Conservation (phyloP, 2,113 vertebrate genomes). For the Callionymus lyra region DNA sequence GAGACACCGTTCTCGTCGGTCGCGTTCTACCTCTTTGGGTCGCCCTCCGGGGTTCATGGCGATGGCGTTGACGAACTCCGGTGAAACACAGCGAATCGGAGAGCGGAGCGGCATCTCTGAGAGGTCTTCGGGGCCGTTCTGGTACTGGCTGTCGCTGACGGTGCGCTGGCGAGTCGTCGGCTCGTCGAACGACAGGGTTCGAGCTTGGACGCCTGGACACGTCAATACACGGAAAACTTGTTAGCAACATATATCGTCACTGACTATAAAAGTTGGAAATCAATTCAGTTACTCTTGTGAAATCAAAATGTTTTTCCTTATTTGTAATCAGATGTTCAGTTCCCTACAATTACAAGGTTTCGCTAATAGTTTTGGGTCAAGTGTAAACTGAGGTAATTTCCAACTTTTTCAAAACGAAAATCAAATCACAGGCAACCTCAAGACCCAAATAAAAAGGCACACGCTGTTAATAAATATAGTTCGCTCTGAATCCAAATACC, state of each 20-base stretch:
- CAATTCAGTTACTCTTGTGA: not conserved
- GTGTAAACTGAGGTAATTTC: too few relatives aligned
- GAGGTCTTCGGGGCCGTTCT: constrained; percentile 63
- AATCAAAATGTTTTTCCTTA: not conserved
- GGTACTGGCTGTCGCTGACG: constrained; percentile 77
- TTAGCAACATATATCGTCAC: too few relatives aligned
- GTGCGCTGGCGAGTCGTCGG: constrained; percentile 54
- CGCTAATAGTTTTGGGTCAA: too few relatives aligned
- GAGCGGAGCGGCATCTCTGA: constrained; percentile 77
- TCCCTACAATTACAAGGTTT: too few relatives aligned
- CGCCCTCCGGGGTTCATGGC: constrained; percentile 91
- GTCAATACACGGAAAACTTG: too few relatives aligned
- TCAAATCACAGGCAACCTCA: too few relatives aligned
- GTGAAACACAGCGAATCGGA: constrained; percentile 83
- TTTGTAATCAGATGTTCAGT: too few relatives aligned
- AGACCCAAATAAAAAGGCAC: too few relatives aligned
- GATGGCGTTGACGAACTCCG: constrained; percentile 87
- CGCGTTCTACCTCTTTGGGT: constrained; percentile 84
- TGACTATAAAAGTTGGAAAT: not conserved
- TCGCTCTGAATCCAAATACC: too few relatives aligned
- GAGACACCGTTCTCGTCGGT: not conserved
- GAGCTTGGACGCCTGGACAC: constrained; percentile 76
- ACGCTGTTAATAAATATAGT: too few relatives aligned
- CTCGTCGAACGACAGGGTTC: constrained; percentile 66
- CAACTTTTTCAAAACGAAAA: too few relatives aligned